phyloP scores from a whole-genome alignment of 1,140 invertebrate genomes.

The Cherax destructor region DNA sequence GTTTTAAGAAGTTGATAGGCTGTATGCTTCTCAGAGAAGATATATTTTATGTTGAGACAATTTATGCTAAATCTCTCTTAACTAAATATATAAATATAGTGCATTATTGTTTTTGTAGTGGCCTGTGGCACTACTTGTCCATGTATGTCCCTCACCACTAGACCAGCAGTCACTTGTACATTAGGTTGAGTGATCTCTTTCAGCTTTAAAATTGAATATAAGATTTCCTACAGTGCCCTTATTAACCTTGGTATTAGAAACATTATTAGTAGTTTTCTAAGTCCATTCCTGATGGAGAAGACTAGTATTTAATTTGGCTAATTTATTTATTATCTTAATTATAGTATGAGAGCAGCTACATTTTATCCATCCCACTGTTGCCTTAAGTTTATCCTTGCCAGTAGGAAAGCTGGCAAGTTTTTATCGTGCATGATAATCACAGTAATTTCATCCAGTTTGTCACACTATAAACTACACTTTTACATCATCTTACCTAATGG shows the following conservation, averaged over 20 bases:
- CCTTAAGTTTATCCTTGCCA: constrained; percentile 16
- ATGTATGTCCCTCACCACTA: constrained; percentile 36
- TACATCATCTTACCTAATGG: neutral
- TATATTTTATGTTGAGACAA: constrained; percentile 35
- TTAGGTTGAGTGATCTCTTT: constrained; percentile 56
- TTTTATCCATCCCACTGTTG: constrained; percentile 32
- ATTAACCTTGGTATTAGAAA: constrained; percentile 33
- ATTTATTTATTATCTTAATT: constrained; percentile 61
- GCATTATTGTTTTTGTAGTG: constrained; percentile 22
- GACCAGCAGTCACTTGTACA: constrained; percentile 50
- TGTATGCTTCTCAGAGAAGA: constrained; percentile 31
- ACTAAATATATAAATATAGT: neutral
- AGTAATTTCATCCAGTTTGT: neutral
- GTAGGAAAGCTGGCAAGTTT: constrained; percentile 15
- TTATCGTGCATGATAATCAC: neutral
- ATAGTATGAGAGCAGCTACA: constrained; percentile 49
- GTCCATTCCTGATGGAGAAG: constrained; percentile 64
- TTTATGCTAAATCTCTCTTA: constrained; percentile 16
- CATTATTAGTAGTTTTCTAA: constrained; percentile 27
- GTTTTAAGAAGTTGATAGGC: constrained; percentile 3
- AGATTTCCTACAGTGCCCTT: constrained; percentile 43
- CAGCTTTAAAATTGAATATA: constrained; percentile 52
- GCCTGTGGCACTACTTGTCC: constrained; percentile 30
- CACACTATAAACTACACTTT: neutral
- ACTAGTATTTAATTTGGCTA: constrained; percentile 62